Base-by-base conservation (phyloP, 2,888 invertebrate genomes). In the Drosophila maculinotata region DNA sequence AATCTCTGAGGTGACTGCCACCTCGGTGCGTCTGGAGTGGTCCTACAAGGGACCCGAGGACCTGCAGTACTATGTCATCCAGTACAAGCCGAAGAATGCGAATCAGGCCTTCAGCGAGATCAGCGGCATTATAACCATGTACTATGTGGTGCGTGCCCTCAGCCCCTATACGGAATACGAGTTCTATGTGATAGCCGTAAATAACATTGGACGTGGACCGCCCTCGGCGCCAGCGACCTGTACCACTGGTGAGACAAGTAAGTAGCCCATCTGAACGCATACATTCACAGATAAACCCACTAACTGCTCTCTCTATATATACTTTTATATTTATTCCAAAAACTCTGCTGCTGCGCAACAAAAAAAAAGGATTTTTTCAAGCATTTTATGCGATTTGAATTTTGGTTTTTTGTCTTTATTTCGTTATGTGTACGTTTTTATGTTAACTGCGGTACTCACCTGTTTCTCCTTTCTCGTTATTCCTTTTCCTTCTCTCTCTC, bases 221-320 rank as follows among this genome's bases (percentile, higher is more conserved):
- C 96, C 97, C 2, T 98, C 98, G 72, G 93, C 95, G 17, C 96
- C 98, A 0, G 96, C 96, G 39, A 95, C 96, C 89, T 96, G 98
- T 88, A 98, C 98, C 76, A 99, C 99, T 20, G 98, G 97, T 89
- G 98, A 98, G 94, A 97, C 98, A 93, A 97, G 98, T 99, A 94
- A 93, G 93, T 92, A 90, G 12, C 66, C 12, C 28, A 48, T 8
- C 47, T 25, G 20, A 35, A 15, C 14, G 26, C 15, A 44, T 28
- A 17, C 41, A 20, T 45, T 14, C 14, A 20, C 39, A 52, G 51
- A 52, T 45, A 72, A 59, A 12, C 17, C 44, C 44, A 73, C 79
- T 69, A 65, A 66, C 67, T 65, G 51, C 44, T 66, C 31, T 44
- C 12, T 28, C n/a, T 28, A 9, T 42, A 9, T 12, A 33, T 57